These are phyloP conservation scores for Cladopsammia gracilis DNA, from an alignment of 64 coral and sea anemone genomes.

Conservation along the genomic window DNA sequence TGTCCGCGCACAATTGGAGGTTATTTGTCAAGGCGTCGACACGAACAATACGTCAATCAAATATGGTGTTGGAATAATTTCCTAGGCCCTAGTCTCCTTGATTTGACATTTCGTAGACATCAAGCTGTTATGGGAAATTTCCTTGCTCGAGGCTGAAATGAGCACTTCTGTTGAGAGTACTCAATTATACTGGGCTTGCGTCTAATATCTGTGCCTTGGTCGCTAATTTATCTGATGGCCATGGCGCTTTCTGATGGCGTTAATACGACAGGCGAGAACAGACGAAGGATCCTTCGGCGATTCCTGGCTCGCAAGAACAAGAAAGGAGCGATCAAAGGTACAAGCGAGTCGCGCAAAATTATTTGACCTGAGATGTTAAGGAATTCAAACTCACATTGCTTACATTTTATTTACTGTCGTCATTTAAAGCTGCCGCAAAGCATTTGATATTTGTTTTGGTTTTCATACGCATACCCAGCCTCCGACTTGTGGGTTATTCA, in stretches of 20 bases:
- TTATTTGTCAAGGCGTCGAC: conserved; percentile 61
- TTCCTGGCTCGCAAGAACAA: conserved; percentile 90
- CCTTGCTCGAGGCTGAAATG: conserved; percentile 28
- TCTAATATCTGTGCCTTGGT: conserved; percentile 22
- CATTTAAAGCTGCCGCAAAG: neutral
- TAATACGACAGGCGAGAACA: conserved; percentile 56
- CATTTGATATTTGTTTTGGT: neutral
- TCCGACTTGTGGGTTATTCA: neutral
- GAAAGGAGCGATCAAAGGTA: conserved; percentile 88
- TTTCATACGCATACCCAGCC: neutral
- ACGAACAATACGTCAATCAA: conserved; percentile 63
- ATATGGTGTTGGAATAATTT: conserved; percentile 35
- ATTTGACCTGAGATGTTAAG: conserved; percentile 31
- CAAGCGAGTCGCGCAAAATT: neutral
- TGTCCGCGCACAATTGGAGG: conserved; percentile 13
- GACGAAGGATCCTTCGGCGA: conserved; percentile 86
- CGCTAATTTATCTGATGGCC: conserved; percentile 18
- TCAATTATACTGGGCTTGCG: conserved; percentile 39
- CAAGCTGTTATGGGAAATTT: conserved; percentile 37
- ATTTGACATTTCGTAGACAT: neutral
- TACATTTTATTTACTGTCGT: conserved; percentile 19
- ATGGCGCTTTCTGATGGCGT: conserved; percentile 81
- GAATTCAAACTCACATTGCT: conserved; percentile 39
- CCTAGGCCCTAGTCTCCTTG: conserved; percentile 53
- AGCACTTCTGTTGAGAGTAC: conserved; percentile 29